Evolutionary conservation across 1,140 invertebrate species (phyloP), one percentile per base, ranked within the genome.

Genomic region (Schlechtendalia chinensis): DNA sequence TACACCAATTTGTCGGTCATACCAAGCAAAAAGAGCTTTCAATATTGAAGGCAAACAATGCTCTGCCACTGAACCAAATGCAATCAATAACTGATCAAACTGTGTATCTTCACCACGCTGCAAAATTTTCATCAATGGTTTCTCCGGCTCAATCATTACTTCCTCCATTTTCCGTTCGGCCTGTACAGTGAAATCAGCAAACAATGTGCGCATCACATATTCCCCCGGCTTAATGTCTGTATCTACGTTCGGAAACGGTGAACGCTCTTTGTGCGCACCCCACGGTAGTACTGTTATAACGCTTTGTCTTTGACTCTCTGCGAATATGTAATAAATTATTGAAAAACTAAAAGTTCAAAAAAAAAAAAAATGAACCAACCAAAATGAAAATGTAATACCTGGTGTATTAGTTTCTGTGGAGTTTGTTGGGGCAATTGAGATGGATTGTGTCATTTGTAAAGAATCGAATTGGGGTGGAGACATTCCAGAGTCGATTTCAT

Each of bases 11-110:
- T 98, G 96, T 53, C 94, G 87, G 83, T 98, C 95, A 85, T 98
- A 96, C 98, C 98, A 99, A 39, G 94, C 93, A 85, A 98, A 96
- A 16, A 99, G 86, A n/a, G 96, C 95, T 80, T 91, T 89, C 61
- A 99, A 86, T 81, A 99, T 89, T 14, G 98, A 99, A 2, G 98
- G 98, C 56, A 99, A 87, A 87, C 97, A 98, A 86, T 99, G 96
- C 86, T 99, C 98, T 1, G 96, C 95, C 1, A 97, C 95, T 24
- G 93, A 93, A 27, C 96, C 95, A 84, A 99, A 93, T 0, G 96
- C 93, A 56, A 90, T 93, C 19, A 98, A 87, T n/a, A 98, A 87
- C 86, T 98, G 96, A 89, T 99, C 97, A 86, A 98, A 95, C 82
- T 96, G 92, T 11, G 90, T 85, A 88, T 98, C 96, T 88, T 99